Evolutionary conservation across 1,140 invertebrate genomes (phyloP), one percentile per base, ranked within the genome.

Genomic region (Papilio dardanus): DNA sequence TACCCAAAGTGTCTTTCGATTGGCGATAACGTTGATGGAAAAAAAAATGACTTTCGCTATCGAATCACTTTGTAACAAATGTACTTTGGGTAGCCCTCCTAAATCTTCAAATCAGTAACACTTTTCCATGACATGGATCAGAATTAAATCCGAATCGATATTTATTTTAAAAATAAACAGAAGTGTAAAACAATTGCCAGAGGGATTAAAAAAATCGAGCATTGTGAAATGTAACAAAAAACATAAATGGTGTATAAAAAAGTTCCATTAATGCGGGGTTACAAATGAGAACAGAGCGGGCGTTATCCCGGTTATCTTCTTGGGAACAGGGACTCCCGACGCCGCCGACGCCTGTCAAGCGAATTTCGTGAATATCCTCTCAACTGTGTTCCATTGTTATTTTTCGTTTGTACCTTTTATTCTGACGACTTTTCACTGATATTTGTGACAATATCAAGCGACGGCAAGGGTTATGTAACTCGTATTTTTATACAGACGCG

Each of bases 211-310:
- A n/a, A 62, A 62, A 62, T 58, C 54, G 24, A 28, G 40, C 69
- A 6, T 58, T 73, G 46, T 73, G 46, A 73, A 73, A 73, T n/a
- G 24, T 73, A 73, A 54, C 28, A 73, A 54, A 73, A 73, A 73
- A 71, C n/a, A 73, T 58, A 33, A 73, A 73, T 33, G 14, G 30
- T 75, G 76, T 82, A 87, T n/a, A 87, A 62, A 54, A 89, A 91
- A 91, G 82, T 86, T 86, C 85, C 87, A 86, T 89, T 86, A 88
- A 86, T 80, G 74, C 83, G 76, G 78, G 79, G 86, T 88, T 88
- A 91, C 88, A 91, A 91, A 91, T 90, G 89, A 85, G 87, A 81
- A 81, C 81, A 81, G 86, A 86, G 85, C 81, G 80, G 35, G 76
- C 65, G 81, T 87, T 85, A 85, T 84, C 80, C 86, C 74, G 74